phyloP scores from a whole-genome alignment of 1,140 invertebrate genomes.

The Trichoplusia ni region DNA sequence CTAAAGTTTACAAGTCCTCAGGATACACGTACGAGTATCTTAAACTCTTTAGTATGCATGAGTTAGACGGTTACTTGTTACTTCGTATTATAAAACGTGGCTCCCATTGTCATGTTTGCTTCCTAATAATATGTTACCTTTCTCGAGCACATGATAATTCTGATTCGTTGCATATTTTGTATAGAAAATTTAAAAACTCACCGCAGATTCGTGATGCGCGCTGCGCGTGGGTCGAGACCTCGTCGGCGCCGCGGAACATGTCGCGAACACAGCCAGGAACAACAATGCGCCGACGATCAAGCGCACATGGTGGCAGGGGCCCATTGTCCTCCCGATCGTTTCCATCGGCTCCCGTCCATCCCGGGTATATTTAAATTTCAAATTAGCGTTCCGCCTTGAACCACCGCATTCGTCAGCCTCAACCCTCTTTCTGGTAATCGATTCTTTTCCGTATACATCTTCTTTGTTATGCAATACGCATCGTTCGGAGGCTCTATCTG shows the following conservation, averaged over 20 bases:
- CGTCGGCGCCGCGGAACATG: conserved; percentile 56
- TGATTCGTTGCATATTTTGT: neutral
- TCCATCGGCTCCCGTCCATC: conserved; percentile 53
- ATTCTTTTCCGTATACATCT: conserved; percentile 66
- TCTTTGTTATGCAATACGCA: conserved; percentile 56
- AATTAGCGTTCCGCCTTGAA: conserved; percentile 62
- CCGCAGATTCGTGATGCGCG: conserved; percentile 61
- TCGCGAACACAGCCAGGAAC: conserved; percentile 58
- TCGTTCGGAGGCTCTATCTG: conserved; percentile 35
- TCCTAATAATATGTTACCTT: neutral
- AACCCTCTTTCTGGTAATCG: conserved; percentile 64
- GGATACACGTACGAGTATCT: conserved; percentile 48
- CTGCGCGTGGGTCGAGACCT: conserved; percentile 50
- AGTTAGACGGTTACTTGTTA: conserved; percentile 27
- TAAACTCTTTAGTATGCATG: conserved; percentile 60
- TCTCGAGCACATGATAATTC: neutral
- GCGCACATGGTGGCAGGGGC: conserved; percentile 56
- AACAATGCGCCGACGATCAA: conserved; percentile 54
- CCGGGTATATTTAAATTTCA: conserved; percentile 67
- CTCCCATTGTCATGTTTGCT: neutral
- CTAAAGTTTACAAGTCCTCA: conserved; percentile 55
- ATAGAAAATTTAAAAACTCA: conserved; percentile 53
- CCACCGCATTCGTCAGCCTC: conserved; percentile 59
- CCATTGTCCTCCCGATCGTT: conserved; percentile 65
- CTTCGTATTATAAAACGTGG: conserved; percentile 32